Evolutionary conservation across 2,888 invertebrate species (phyloP).

Genomic region (Dichetophora obliterata): DNA sequence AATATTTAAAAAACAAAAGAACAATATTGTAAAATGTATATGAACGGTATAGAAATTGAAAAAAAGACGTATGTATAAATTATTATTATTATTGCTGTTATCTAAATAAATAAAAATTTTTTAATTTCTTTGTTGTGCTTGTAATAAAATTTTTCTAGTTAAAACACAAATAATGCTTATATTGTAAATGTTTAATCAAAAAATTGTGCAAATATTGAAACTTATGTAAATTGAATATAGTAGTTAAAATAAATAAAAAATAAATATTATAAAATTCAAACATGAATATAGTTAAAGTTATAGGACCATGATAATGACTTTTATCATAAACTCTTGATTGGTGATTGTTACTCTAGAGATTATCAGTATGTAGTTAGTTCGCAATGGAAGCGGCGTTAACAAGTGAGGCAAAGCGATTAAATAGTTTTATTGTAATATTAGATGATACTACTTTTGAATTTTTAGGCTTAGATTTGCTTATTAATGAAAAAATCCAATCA

Average conservation of each 20-base stretch:
- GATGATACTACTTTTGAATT: too few relatives aligned
- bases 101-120: neutral
- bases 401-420: too few relatives aligned
- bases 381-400: too few relatives aligned
- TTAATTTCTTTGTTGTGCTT: neutral
- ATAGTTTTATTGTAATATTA: too few relatives aligned
- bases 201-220: constrained; percentile 5
- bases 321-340: constrained; percentile 32
- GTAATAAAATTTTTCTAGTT: neutral
- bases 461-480: too few relatives aligned
- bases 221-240: neutral
- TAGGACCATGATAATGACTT: constrained; percentile 11
- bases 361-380: too few relatives aligned
- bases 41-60: too few relatives aligned
- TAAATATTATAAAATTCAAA: constrained; percentile 25
- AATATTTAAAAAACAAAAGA: too few relatives aligned
- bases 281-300: constrained; percentile 33
- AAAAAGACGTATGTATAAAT: too few relatives aligned
- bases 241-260: constrained; percentile 13
- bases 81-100: neutral
- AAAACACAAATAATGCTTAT: neutral
- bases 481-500: too few relatives aligned
- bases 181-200: neutral
- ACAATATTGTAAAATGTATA: too few relatives aligned
- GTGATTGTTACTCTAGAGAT: constrained; percentile 26